Percentiles rank a stretch among this genome's conserved stretches.
Evolutionary conservation across 23 tunicate species (phyloP).

Genomic region (Botrylloides violaceus): DNA sequence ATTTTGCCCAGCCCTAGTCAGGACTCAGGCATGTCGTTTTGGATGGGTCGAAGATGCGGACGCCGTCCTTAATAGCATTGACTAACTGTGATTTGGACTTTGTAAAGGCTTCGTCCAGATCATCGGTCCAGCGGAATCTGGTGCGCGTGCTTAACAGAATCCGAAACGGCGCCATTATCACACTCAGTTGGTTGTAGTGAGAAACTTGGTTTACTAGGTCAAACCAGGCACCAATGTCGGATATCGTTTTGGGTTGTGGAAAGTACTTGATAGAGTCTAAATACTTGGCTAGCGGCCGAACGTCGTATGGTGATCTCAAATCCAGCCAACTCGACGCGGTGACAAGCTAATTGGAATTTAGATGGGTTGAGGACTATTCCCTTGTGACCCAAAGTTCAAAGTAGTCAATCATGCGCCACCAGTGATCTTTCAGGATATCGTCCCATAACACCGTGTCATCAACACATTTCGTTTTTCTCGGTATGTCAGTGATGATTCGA

Average conservation of each 20-base stretch:
- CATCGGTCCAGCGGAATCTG: not conserved
- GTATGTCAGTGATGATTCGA: constrained; percentile 9
- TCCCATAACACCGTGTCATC: constrained; percentile 27
- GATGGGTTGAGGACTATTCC: too few species aligned
- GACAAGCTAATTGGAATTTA: too few species aligned
- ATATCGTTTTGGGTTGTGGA: constrained; percentile 12
- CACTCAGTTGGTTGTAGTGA: not conserved
- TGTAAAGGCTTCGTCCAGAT: not conserved
- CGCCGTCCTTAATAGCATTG: not conserved
- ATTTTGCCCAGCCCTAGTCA: too few species aligned
- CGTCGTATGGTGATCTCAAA: too few species aligned
- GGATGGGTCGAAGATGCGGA: not conserved
- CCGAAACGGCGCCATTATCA: not conserved
- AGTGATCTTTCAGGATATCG: too few species aligned
- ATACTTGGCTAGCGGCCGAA: constrained; percentile 22
- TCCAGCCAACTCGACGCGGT: too few species aligned
- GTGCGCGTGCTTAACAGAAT: not conserved
- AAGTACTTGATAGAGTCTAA: not conserved
- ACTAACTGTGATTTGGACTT: not conserved
- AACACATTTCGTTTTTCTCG: constrained; percentile 16
- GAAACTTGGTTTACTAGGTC: not conserved
- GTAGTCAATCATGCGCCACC: too few species aligned
- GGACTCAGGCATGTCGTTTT: not conserved
- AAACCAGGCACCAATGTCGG: constrained; percentile 24
- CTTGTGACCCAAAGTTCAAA: too few species aligned